These are phyloP conservation scores for Trachelus troglodyta DNA, from an alignment of 2,888 invertebrate species.

Conservation along the genomic window DNA sequence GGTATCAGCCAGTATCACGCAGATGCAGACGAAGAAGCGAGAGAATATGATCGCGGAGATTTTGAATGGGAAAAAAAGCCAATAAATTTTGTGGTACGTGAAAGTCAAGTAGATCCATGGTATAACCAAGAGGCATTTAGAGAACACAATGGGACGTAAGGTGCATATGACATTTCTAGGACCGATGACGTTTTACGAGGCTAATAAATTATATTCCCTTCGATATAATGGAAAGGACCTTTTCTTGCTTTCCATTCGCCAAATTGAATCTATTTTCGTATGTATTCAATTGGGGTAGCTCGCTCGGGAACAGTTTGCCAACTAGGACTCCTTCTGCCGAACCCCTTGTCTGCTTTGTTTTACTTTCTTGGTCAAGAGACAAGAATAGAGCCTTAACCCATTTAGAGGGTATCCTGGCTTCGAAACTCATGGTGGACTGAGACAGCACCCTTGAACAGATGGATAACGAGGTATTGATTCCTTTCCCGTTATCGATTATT, in stretches of 20 bases:
- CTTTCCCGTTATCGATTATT: not conserved
- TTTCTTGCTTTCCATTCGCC: not conserved
- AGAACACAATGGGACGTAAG: not conserved
- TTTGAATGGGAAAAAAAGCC: not conserved
- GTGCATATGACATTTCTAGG: not conserved
- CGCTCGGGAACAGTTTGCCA: slow-evolving; percentile 20
- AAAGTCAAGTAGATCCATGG: not conserved
- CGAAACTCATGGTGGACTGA: not conserved
- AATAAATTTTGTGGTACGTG: not conserved
- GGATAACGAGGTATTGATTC: not conserved
- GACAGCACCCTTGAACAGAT: not conserved
- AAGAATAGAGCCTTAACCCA: slow-evolving; percentile 27
- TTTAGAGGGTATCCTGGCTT: slow-evolving; percentile 20
- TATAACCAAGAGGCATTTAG: not conserved
- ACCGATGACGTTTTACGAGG: not conserved
- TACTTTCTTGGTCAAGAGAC: slow-evolving; percentile 29
- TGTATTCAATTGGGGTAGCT: slow-evolving; percentile 20
- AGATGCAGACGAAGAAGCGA: not conserved
- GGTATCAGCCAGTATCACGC: not conserved
- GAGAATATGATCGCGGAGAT: not conserved
- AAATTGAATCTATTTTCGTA: slow-evolving; percentile 23
- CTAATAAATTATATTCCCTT: not conserved
- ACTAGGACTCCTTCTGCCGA: slow-evolving; percentile 17
- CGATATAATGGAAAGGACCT: not conserved
- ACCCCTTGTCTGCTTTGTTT: slow-evolving; percentile 24